Percentiles rank a stretch among this genome's conserved stretches.
Evolutionary conservation across 2,888 invertebrate genomes (phyloP).

Genomic region (Chesias legatella): DNA sequence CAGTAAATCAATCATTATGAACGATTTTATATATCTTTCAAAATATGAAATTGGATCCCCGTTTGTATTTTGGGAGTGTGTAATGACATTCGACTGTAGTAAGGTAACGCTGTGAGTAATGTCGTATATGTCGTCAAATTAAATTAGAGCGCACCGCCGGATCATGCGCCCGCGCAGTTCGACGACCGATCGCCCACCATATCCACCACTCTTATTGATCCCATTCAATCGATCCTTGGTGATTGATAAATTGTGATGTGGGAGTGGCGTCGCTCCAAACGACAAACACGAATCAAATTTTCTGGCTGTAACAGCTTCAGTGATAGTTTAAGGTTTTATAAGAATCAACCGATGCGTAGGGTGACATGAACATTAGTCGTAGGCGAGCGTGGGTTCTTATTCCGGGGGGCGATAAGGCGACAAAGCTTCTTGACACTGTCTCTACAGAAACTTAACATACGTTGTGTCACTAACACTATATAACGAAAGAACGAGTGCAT

Average conservation of each 20-base stretch:
- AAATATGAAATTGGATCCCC: conserved; percentile 41
- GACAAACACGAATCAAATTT: conserved; percentile 29
- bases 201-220: conserved; percentile 68
- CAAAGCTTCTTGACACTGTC: conserved; percentile 30
- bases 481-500: conserved; percentile 22
- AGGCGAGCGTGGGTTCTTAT: conserved; percentile 40
- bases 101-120: conserved; percentile 47
- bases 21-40: conserved; percentile 36
- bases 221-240: conserved; percentile 72
- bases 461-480: too few species aligned
- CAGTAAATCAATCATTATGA: conserved; percentile 44
- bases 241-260: conserved; percentile 66
- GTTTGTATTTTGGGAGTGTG: conserved; percentile 37
- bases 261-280: conserved; percentile 57
- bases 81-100: conserved; percentile 41
- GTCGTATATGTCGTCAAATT: conserved; percentile 70
- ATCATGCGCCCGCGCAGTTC: conserved; percentile 77
- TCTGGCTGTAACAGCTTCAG: conserved; percentile 21
- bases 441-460: conserved; percentile 19
- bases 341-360: conserved; percentile 39
- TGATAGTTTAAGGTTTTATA: conserved; percentile 26
- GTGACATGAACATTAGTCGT: conserved; percentile 39
- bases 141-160: conserved; percentile 72
- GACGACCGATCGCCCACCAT: conserved; percentile 77
- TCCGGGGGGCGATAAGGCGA: conserved; percentile 45